Percentiles rank a stretch among this genome's conserved stretches.
These are phyloP conservation scores for Gadus macrocephalus DNA, from an alignment of 2,113 vertebrate genomes.

Conservation along the genomic window DNA sequence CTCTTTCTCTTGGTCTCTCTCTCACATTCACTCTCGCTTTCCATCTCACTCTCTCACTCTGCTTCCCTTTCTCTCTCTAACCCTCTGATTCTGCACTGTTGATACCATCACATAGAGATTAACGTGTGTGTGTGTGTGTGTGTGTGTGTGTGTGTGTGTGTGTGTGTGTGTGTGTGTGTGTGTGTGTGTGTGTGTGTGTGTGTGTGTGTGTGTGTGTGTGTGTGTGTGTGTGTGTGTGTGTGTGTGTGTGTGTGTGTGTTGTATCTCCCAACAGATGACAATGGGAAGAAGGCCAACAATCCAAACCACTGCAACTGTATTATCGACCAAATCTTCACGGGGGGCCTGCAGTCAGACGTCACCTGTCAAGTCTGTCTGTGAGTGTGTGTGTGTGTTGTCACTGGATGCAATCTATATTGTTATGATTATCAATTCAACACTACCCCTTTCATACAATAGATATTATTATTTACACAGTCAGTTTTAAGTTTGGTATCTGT, in stretches of 20 bases:
- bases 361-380: constrained; percentile 83
- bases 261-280: constrained; percentile 73
- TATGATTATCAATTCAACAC: no score
- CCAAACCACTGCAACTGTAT: constrained; percentile 99
- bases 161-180: constrained; percentile 1
- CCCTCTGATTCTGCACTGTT: no score
- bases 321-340: constrained; percentile 98
- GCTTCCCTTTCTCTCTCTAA: no score
- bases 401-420: no score
- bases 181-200: background rate
- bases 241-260: background rate
- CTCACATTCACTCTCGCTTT: no score
- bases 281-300: constrained; percentile 96
- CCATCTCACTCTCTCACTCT: no score
- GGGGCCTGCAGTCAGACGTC: constrained; percentile 94
- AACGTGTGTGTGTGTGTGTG: background rate
- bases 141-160: background rate
- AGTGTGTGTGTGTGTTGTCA: background rate
- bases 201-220: background rate
- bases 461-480: no score
- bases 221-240: background rate
- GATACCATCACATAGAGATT: no score
- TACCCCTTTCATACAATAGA: no score
- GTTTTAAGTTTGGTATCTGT: no score
- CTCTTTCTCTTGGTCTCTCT: no score